These are phyloP conservation scores for Dasypogon diadema DNA, from an alignment of 2,888 invertebrate genomes.

Conservation along the genomic window DNA sequence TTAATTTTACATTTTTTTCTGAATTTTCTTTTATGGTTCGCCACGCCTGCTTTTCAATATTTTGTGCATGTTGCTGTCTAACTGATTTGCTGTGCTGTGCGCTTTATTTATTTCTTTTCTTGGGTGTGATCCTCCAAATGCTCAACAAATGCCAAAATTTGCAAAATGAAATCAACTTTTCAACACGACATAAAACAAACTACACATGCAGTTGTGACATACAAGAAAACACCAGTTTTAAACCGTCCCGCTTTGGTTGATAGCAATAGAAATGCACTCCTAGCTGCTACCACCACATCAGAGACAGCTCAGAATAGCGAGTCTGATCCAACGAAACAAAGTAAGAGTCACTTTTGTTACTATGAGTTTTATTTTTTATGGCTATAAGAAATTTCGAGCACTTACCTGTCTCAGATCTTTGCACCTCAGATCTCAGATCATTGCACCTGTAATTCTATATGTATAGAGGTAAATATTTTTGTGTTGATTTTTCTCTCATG, in stretches of 20 bases:
- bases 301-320: conserved; percentile 43
- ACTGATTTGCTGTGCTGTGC: conserved; percentile 46
- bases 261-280: conserved; percentile 47
- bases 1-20: conserved; percentile 54
- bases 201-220: conserved; percentile 78
- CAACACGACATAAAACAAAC: neutral
- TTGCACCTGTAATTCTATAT: conserved; percentile 30
- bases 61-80: neutral
- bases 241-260: conserved; percentile 55
- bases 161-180: no score
- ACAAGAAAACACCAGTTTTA: conserved; percentile 77
- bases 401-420: neutral
- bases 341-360: conserved; percentile 46
- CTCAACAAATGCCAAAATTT: conserved; percentile 50
- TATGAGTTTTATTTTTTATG: no score
- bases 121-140: no score
- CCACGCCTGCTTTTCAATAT: conserved; percentile 52
- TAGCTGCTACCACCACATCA: conserved; percentile 11
- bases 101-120: conserved; percentile 57
- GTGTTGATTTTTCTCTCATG: conserved; percentile 28
- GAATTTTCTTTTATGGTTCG: conserved; percentile 57
- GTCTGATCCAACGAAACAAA: conserved; percentile 55
- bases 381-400: no score
- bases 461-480: conserved; percentile 49
- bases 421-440: neutral